Base-by-base conservation (phyloP, 2,888 invertebrate species). In the Lithophane leautieri region DNA sequence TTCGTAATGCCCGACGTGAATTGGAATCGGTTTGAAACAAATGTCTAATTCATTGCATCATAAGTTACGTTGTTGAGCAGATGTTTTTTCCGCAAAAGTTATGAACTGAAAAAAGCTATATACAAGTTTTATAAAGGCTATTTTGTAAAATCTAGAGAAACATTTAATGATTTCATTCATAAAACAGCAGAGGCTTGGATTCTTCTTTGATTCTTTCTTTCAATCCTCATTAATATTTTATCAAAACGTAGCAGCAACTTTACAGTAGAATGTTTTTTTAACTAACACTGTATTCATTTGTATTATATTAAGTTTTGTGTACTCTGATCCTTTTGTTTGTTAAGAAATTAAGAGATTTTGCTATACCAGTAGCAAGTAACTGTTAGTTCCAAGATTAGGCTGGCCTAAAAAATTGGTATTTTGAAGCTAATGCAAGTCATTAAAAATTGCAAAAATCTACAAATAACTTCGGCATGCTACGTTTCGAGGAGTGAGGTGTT, bases 401-500 rank as follows among this genome's bases (percentile, higher is more conserved):
- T 22, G 7, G 22, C 42, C 16, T 52, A 54, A 12, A 52, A 34
- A 42, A 12, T 14, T 47, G 14, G 12, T 28, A 47, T 28, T 28
- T 7, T 47, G 25, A 44, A 63, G 25, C 0, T 44, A 12, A 16
- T 34, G 0, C 9, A 42, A 52, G 22, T 60, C 11, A 73, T 54
- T 14, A 54, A 58, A 65, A 60, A 0, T 28, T 40, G 14, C 8
- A 52, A 44, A 34, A 54, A 47, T 11, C 0, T 34, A 4, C 16
- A 67, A 76, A 14, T 34, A 44, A 58, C 14, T 56, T 54, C 8
- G 16, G 16, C 14, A 61, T 61, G 34, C 44, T n/a, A n/a, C n/a
- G n/a, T n/a, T n/a, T n/a, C 60, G 65, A 65, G 76, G 50, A 78
- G 62, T 71, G 6, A 73, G 25, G 16, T 76, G 62, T 61, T 67